A percentile compares a stretch with the other conserved stretches of the same genome.
Evolutionary conservation across 2,113 vertebrate species (phyloP).

Genomic region (Coturnix japonica): DNA sequence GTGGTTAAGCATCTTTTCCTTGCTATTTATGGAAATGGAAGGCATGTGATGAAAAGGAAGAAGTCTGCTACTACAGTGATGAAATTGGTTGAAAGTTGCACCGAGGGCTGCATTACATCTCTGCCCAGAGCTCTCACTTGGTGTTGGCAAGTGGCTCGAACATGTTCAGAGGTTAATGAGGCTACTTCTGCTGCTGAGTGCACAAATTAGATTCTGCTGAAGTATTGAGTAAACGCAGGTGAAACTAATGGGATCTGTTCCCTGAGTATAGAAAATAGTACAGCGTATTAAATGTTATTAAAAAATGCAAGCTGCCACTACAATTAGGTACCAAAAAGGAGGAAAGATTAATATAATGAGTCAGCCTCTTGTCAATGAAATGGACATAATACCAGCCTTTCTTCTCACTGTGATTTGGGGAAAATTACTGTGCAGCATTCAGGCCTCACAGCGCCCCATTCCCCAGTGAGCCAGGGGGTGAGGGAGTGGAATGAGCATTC

Average conservation of each 20-base stretch:
- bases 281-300: slow-evolving; percentile 31
- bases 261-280: slow-evolving; percentile 51
- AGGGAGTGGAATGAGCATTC: background rate
- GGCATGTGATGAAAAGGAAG: background rate
- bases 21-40: slow-evolving; percentile 52
- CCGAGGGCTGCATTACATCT: slow-evolving; percentile 10
- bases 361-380: background rate
- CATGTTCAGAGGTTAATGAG: slow-evolving; percentile 30
- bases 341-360: background rate
- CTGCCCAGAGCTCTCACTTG: slow-evolving; percentile 4
- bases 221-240: slow-evolving; percentile 44
- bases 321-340: background rate
- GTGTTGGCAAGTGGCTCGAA: background rate
- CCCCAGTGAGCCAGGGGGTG: fast-evolving
- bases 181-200: slow-evolving; percentile 24
- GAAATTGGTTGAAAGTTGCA: slow-evolving; percentile 27
- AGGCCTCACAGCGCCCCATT: background rate
- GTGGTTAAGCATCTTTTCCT: slow-evolving; percentile 14
- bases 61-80: background rate
- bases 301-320: slow-evolving; percentile 1
- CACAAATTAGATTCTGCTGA: slow-evolving; percentile 38
- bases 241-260: slow-evolving; percentile 51
- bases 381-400: slow-evolving; percentile 19
- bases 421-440: slow-evolving; percentile 7
- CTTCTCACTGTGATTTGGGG: background rate